Percentiles rank a stretch among this genome's conserved stretches.
These are phyloP conservation scores for Ceratotherium simum DNA, from an alignment of 2,113 vertebrate genomes.

Conservation along the genomic window DNA sequence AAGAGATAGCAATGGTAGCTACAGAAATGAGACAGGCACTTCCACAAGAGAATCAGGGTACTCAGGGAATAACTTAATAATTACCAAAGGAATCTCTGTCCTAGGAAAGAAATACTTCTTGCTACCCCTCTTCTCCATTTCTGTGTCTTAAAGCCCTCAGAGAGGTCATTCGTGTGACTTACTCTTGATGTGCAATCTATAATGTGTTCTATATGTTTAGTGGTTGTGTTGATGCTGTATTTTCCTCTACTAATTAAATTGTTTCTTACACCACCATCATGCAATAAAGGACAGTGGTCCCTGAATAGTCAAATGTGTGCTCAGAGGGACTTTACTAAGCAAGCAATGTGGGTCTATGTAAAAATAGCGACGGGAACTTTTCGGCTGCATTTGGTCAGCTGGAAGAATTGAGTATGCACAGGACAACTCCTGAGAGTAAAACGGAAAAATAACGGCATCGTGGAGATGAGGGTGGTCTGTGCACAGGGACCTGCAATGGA, in stretches of 20 bases:
- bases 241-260: not conserved
- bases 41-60: not conserved
- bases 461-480: no score
- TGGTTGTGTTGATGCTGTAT: not conserved
- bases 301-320: not conserved
- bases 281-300: not conserved
- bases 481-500: rapidly evolving
- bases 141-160: not conserved
- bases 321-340: not conserved
- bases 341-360: not conserved
- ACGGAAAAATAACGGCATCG: rapidly evolving
- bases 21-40: not conserved
- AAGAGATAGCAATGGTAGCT: not conserved
- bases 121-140: not conserved
- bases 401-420: not conserved
- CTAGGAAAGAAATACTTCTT: not conserved
- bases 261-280: not conserved
- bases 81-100: not conserved
- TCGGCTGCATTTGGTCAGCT: not conserved
- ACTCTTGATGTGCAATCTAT: rapidly evolving
- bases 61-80: not conserved
- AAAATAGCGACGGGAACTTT: not conserved
- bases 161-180: rapidly evolving
- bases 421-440: not conserved
- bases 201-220: not conserved